A percentile compares a stretch with the other conserved stretches of the same genome.
These are phyloP conservation scores for Mustela lutreola DNA, from an alignment of 2,113 vertebrate species.

Conservation along the genomic window DNA sequence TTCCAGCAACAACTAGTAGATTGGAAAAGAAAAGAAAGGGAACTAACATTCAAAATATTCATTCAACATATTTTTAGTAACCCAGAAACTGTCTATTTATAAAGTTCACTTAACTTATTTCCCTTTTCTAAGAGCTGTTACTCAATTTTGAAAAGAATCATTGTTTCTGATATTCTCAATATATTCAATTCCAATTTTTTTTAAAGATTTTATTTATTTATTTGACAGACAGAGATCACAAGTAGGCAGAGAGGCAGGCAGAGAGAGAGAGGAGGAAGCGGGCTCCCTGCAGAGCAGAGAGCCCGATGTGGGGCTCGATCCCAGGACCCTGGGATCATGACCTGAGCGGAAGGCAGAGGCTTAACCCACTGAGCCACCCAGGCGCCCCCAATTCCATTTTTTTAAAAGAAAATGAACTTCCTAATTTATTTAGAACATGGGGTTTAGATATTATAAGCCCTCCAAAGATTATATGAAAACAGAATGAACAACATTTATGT, in stretches of 20 bases:
- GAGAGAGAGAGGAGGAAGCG: too few relatives aligned
- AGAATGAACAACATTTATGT: neutral
- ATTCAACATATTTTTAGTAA: neutral
- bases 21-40: neutral
- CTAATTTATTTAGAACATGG: neutral
- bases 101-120: constrained; percentile 5
- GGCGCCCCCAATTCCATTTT: neutral
- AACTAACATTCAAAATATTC: neutral
- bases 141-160: constrained; percentile 18
- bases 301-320: too few relatives aligned
- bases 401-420: constrained; percentile 1
- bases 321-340: too few relatives aligned
- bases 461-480: neutral
- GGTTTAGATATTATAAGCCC: constrained; percentile 9
- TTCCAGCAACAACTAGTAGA: neutral
- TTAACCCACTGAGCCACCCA: too few relatives aligned
- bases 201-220: too few relatives aligned
- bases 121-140: constrained; percentile 43
- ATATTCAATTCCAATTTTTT: neutral
- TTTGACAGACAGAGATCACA: too few relatives aligned
- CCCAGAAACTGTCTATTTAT: neutral
- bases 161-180: constrained; percentile 19
- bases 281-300: too few relatives aligned
- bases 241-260: too few relatives aligned
- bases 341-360: too few relatives aligned